Conservation (phyloP, 2,888 invertebrate genomes). For the Sesia apiformis region DNA sequence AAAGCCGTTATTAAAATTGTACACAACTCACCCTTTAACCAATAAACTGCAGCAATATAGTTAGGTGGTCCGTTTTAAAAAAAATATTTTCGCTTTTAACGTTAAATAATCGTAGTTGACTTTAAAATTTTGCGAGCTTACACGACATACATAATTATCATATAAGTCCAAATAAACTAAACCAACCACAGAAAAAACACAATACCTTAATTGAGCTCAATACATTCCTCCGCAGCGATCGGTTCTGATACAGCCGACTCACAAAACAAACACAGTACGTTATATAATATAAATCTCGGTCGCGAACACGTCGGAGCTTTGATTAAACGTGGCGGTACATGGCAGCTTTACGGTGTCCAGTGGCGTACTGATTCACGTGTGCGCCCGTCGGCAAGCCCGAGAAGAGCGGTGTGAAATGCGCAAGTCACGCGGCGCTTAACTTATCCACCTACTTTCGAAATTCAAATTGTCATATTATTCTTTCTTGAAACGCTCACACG, state of each 20-base stretch:
- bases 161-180: not conserved
- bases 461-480: slow-evolving; percentile 22
- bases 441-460: slow-evolving; percentile 59
- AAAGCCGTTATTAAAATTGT: too few species aligned
- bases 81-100: too few species aligned
- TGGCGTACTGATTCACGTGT: slow-evolving; percentile 50
- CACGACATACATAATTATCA: too few species aligned
- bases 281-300: slow-evolving; percentile 50
- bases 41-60: too few species aligned
- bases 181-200: not conserved
- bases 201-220: slow-evolving; percentile 26
- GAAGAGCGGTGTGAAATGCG: slow-evolving; percentile 63
- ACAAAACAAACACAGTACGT: slow-evolving; percentile 56
- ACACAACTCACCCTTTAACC: too few species aligned
- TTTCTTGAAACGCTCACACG: slow-evolving; percentile 4
- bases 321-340: slow-evolving; percentile 24
- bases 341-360: slow-evolving; percentile 24
- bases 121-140: too few species aligned
- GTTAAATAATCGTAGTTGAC: too few species aligned
- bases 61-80: too few species aligned
- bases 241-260: slow-evolving; percentile 14
- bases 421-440: slow-evolving; percentile 63
- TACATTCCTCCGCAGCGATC: slow-evolving; percentile 20
- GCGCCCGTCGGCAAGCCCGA: slow-evolving; percentile 31
- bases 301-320: slow-evolving; percentile 41